Conservation (phyloP, 2,888 invertebrate species). For the Agonopterix subpropinquella region DNA sequence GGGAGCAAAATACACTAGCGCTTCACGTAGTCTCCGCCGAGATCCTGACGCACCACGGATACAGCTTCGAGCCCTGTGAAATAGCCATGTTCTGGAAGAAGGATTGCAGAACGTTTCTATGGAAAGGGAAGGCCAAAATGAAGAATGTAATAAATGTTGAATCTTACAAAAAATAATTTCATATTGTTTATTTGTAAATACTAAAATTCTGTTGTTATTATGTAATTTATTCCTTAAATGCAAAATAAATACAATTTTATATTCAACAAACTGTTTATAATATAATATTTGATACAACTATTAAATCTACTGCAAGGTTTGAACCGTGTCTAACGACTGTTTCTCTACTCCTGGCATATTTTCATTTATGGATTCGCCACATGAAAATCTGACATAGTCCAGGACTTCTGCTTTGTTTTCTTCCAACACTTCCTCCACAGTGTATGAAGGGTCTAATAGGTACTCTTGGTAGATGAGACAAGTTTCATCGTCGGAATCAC, state of each 20-base stretch:
- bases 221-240: slow-evolving; percentile 20
- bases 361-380: slow-evolving; percentile 80
- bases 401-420: slow-evolving; percentile 80
- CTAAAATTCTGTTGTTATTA: neutral
- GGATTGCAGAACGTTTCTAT: slow-evolving; percentile 82
- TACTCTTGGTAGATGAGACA: slow-evolving; percentile 92
- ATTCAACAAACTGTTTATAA: slow-evolving; percentile 5
- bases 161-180: slow-evolving; percentile 31
- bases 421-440: slow-evolving; percentile 83
- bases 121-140: slow-evolving; percentile 59
- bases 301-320: slow-evolving; percentile 76
- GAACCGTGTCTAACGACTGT: slow-evolving; percentile 74
- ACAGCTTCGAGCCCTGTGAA: slow-evolving; percentile 70
- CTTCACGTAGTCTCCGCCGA: slow-evolving; percentile 70
- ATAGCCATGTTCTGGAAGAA: slow-evolving; percentile 82
- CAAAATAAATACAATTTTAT: slow-evolving; percentile 18
- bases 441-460: slow-evolving; percentile 84
- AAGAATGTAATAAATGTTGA: slow-evolving; percentile 44
- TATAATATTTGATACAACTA: slow-evolving; percentile 1
- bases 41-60: slow-evolving; percentile 72
- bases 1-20: slow-evolving; percentile 57
- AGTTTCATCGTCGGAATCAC: slow-evolving; percentile 84
- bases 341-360: slow-evolving; percentile 63
- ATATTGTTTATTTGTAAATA: slow-evolving; percentile 4
- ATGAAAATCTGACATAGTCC: slow-evolving; percentile 91